Evolutionary conservation across 2,888 invertebrate species (phyloP), one percentile per base, ranked within the genome.

Genomic region (Microchrysa polita): DNA sequence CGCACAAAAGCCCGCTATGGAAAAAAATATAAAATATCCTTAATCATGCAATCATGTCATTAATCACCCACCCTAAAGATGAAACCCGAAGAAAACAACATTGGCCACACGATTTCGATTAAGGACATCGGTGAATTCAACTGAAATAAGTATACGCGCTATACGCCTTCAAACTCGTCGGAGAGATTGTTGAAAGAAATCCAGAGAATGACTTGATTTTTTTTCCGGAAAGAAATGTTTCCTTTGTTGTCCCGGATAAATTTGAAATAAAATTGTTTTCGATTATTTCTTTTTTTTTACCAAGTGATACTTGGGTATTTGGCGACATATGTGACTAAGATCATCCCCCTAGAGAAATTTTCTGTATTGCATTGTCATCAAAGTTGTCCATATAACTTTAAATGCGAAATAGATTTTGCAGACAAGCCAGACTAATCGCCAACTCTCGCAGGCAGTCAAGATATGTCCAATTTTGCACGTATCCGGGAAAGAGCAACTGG

Each of bases 41-140:
- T 55, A 40, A 69, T 69, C 69, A 69, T 69, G 55, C 69, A 40
- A 55, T 69, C 55, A 57, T 52, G 40, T 40, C 69, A 69, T 69
- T 40, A 69, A 69, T 69, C 69, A 69, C 40, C 22, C 27, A 5
- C 27, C 22, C 55, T 20, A 2, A 55, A 34, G 27, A 34, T 34
- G 27, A n/a, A n/a, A n/a, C n/a, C n/a, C n/a, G n/a, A 34, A 34
- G 27, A 40, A 18, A 63, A 34, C 34, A 9, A 16, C 23, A 63
- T 42, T 12, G 7, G 16, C 55, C 20, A 55, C 16, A 55, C 16
- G 22, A 10, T 18, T 16, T 55, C 55, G 40, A 42, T 63, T 42
- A 18, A 40, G 61, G 61, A 42, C 18, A 63, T 40, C 16, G 2
- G 22, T 65, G 65, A 48, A 65, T 65, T 48, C 48, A 48, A 65